phyloP scores from a whole-genome alignment of 2,797 vertebrate genomes.

The Propithecus deckenii region DNA sequence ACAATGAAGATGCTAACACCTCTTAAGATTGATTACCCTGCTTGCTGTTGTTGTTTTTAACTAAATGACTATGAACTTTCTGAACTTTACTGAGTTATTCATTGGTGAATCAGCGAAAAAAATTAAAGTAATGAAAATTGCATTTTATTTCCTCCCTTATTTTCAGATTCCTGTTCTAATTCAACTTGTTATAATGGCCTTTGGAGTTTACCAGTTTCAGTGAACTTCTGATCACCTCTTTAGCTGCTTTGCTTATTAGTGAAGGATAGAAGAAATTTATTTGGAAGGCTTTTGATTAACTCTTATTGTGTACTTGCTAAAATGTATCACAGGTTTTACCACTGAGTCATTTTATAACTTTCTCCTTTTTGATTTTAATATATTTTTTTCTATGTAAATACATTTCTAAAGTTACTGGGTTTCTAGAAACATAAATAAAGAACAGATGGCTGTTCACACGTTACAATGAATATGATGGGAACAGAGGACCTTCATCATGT shows the following conservation, averaged over 20 bases:
- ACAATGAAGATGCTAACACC: background rate
- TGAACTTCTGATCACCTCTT: background rate
- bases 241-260: background rate
- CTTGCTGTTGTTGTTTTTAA: background rate
- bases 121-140: background rate
- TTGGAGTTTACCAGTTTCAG: background rate
- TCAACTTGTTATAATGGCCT: background rate
- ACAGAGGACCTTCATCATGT: constrained; percentile 60
- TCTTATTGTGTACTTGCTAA: background rate
- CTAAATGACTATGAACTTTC: background rate
- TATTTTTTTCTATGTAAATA: background rate
- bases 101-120: background rate
- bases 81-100: background rate
- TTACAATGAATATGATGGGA: constrained; percentile 11
- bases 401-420: constrained; percentile 46
- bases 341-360: background rate
- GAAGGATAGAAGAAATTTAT: background rate
- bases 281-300: background rate
- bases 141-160: constrained; percentile 25
- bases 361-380: constrained; percentile 52
- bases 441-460: constrained; percentile 56
- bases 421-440: constrained; percentile 53
- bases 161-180: background rate
- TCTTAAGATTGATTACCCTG: background rate
- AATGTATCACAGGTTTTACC: background rate